Conservation (phyloP, 2,888 invertebrate genomes). For the Allolobophora icterica region DNA sequence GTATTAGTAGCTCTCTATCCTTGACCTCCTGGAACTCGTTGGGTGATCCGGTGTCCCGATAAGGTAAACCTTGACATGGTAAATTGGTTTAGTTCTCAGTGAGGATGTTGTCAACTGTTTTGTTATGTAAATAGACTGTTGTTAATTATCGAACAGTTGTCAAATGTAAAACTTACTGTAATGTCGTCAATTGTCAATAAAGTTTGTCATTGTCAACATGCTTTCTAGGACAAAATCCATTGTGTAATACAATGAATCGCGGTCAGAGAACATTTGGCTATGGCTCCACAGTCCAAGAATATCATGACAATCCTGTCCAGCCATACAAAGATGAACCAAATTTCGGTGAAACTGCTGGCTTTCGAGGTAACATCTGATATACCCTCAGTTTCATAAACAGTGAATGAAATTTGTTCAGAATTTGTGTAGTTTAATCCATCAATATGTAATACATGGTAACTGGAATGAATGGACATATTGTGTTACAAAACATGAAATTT, state of each 20-base stretch:
- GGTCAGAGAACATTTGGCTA: background rate
- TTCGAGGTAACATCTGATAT: background rate
- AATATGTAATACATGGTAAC: background rate
- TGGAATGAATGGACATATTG: background rate
- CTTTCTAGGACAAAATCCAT: background rate
- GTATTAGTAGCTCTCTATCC: too few species aligned
- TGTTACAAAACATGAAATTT: background rate
- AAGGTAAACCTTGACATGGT: too few species aligned
- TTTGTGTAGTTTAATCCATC: background rate
- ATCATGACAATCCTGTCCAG: constrained; percentile 17
- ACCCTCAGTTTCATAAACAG: background rate
- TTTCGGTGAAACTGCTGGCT: background rate
- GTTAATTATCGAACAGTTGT: too few species aligned
- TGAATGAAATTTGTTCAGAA: background rate
- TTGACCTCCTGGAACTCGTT: too few species aligned
- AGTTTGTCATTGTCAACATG: too few species aligned
- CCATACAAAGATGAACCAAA: background rate
- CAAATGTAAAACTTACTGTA: too few species aligned
- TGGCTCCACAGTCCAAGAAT: constrained; percentile 20
- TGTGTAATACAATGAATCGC: constrained; percentile 17
- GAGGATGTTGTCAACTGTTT: too few species aligned
- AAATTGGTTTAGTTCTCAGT: too few species aligned
- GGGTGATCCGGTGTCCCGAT: too few species aligned
- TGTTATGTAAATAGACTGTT: too few species aligned
- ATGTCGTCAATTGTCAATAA: too few species aligned